A percentile compares a stretch with the other conserved stretches of the same genome.
These are phyloP conservation scores for Argyresthia albistria DNA, from an alignment of 2,888 invertebrate genomes.

Conservation along the genomic window DNA sequence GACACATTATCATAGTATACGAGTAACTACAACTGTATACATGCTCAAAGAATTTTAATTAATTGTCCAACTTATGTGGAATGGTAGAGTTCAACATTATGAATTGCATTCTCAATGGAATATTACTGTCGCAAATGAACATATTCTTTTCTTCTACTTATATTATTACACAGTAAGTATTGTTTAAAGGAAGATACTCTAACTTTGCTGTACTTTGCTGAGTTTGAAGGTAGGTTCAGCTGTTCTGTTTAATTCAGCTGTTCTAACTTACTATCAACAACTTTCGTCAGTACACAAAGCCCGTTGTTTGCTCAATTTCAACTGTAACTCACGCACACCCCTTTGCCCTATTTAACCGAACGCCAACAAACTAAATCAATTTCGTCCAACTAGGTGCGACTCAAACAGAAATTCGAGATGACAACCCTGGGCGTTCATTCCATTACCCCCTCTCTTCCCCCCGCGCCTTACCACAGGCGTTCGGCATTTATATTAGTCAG, in stretches of 20 bases:
- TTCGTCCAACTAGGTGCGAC: background rate
- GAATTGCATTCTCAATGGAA: too few species aligned
- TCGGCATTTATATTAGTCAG: conserved; percentile 31
- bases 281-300: background rate
- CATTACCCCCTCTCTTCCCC: conserved; percentile 35
- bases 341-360: background rate
- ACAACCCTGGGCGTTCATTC: conserved; percentile 43
- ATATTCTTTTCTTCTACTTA: too few species aligned
- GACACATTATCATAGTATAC: background rate
- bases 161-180: background rate
- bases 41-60: too few species aligned
- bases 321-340: background rate
- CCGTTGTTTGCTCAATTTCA: background rate
- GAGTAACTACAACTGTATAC: too few species aligned
- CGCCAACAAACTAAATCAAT: background rate
- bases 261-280: background rate
- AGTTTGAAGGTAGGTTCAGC: background rate
- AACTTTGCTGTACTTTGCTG: background rate
- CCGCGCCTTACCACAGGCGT: conserved; percentile 6
- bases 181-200: background rate
- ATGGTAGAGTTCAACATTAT: too few species aligned
- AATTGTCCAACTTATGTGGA: too few species aligned
- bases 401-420: conserved; percentile 7
- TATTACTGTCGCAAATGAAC: too few species aligned
- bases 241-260: background rate